phyloP scores from a whole-genome alignment of 2,113 vertebrate genomes.

The Hymenochirus boettgeri region DNA sequence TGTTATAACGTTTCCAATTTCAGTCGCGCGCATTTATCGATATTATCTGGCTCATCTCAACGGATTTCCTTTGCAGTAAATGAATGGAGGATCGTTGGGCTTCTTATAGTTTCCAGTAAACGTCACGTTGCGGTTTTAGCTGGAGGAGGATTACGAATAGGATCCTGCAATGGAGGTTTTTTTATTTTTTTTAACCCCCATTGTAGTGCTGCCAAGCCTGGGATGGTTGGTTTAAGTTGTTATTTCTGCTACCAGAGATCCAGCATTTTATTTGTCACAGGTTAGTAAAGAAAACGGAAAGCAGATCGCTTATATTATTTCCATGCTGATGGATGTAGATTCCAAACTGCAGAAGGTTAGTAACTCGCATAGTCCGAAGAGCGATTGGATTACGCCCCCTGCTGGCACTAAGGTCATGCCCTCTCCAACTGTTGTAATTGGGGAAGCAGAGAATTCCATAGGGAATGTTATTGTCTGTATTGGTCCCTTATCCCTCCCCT shows the following conservation, averaged over 20 bases:
- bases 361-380: conserved; percentile 50
- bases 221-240: no score
- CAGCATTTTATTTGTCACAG: conserved; percentile 57
- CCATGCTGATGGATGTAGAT: conserved; percentile 49
- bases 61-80: no score
- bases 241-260: conserved; percentile 46
- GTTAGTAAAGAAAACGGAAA: conserved; percentile 51
- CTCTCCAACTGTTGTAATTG: conserved; percentile 59
- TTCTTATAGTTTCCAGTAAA: no score
- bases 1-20: no score
- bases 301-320: conserved; percentile 53
- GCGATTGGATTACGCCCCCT: conserved; percentile 60
- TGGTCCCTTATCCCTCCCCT: conserved; percentile 58
- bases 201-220: no score
- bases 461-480: conserved; percentile 61
- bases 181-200: no score
- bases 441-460: conserved; percentile 54
- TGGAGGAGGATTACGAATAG: no score
- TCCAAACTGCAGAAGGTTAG: conserved; percentile 61
- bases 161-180: no score
- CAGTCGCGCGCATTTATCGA: no score
- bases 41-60: no score
- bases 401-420: conserved; percentile 53
- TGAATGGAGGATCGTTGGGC: no score
- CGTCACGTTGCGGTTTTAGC: no score